Percentiles rank a stretch among this genome's conserved stretches.
These are phyloP conservation scores for Parascotia fuliginaria DNA, from an alignment of 2,888 invertebrate species.

Conservation along the genomic window DNA sequence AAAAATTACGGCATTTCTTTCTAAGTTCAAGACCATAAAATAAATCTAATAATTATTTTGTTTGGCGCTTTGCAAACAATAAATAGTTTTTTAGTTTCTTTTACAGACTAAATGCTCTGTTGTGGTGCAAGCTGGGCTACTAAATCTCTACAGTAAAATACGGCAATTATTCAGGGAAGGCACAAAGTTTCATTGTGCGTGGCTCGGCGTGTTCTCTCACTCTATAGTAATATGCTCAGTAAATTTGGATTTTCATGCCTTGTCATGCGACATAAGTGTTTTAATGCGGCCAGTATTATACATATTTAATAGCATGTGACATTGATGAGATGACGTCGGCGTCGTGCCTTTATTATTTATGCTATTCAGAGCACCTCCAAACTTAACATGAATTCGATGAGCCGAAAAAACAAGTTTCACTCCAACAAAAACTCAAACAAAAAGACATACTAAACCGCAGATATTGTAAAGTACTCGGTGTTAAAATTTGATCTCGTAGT, in stretches of 20 bases:
- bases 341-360: conserved; percentile 39
- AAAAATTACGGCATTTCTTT: not conserved
- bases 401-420: conserved; percentile 24
- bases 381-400: conserved; percentile 24
- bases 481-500: conserved; percentile 70
- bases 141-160: conserved; percentile 74
- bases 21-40: conserved; percentile 19
- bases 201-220: conserved; percentile 54
- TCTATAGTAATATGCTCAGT: conserved; percentile 64
- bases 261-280: conserved; percentile 76
- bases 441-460: conserved; percentile 48
- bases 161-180: conserved; percentile 79
- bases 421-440: conserved; percentile 22
- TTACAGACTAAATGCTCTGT: conserved; percentile 66
- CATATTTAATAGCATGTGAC: conserved; percentile 61
- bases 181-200: conserved; percentile 73
- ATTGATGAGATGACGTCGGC: conserved; percentile 53
- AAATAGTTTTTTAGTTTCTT: conserved; percentile 68
- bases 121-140: conserved; percentile 62
- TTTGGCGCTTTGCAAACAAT: conserved; percentile 45
- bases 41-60: conserved; percentile 30
- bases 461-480: conserved; percentile 63
- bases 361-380: conserved; percentile 34
- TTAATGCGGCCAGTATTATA: conserved; percentile 66
- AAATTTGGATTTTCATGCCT: conserved; percentile 79